Conservation (phyloP, 2,888 invertebrate genomes). For the Cotesia congregata region DNA sequence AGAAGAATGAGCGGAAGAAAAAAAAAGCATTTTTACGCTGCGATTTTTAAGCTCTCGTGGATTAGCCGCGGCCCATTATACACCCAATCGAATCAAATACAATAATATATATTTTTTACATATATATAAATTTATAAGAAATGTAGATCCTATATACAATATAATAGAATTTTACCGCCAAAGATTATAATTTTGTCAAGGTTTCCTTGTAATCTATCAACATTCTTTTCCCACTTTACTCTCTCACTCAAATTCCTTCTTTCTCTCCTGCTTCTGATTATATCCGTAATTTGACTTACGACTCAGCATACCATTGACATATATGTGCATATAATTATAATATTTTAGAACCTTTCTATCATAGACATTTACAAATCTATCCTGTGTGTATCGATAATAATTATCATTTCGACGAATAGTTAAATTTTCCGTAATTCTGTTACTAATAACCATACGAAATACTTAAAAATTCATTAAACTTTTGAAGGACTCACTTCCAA, state of each 20-base stretch:
- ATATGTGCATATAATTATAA: conserved; percentile 15
- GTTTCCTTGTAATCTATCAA: conserved; percentile 1
- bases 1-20: neutral
- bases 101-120: neutral
- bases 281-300: conserved; percentile 8
- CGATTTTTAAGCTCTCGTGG: neutral
- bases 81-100: neutral
- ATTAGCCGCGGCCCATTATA: neutral
- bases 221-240: neutral
- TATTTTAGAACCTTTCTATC: conserved; percentile 1
- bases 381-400: too few relatives aligned
- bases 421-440: too few relatives aligned
- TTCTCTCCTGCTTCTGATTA: conserved; percentile 1
- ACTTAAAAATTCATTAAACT: too few relatives aligned
- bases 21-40: neutral
- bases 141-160: neutral
- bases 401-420: too few relatives aligned
- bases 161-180: neutral
- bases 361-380: neutral
- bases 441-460: neutral
- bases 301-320: conserved; percentile 5
- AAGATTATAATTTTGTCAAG: conserved; percentile 1
- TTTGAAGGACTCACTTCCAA: too few relatives aligned
- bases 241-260: conserved; percentile 1
- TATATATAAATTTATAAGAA: neutral